A percentile compares a stretch with the other conserved stretches of the same genome.
Evolutionary conservation across 2,888 invertebrate genomes (phyloP).

Genomic region (Polyommatus icarus): DNA sequence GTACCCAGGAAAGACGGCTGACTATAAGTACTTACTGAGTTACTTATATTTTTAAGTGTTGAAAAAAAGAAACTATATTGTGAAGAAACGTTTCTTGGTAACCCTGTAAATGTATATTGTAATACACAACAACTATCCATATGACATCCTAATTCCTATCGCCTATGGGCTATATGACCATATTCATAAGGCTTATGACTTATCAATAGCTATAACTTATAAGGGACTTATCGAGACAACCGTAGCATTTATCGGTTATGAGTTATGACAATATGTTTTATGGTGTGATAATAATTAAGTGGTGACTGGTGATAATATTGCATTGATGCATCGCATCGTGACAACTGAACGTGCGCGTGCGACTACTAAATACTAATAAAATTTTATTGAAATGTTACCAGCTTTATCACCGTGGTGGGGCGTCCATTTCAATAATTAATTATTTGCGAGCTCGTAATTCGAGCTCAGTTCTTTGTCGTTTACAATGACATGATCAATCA

Average conservation of each 20-base stretch:
- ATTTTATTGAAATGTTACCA: neutral
- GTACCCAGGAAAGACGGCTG: too few relatives aligned
- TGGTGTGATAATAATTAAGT: neutral
- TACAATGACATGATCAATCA: neutral
- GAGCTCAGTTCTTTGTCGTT: too few relatives aligned
- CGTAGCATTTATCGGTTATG: neutral
- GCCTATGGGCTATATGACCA: too few relatives aligned
- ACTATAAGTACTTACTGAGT: too few relatives aligned
- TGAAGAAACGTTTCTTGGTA: too few relatives aligned
- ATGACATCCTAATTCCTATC: too few relatives aligned
- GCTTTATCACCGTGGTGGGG: neutral
- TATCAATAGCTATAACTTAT: neutral
- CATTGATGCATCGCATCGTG: too few relatives aligned
- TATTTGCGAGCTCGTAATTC: neutral
- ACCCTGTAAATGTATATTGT: too few relatives aligned
- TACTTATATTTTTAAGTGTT: too few relatives aligned
- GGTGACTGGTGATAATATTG: neutral
- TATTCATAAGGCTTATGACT: neutral
- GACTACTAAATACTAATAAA: neutral
- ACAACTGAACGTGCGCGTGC: neutral
- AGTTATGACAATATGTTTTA: neutral
- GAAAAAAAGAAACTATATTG: too few relatives aligned
- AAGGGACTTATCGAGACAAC: neutral
- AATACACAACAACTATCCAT: too few relatives aligned
- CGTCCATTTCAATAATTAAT: neutral